These are phyloP conservation scores for Littorina saxatilis DNA, from an alignment of 1,140 invertebrate genomes.

Conservation along the genomic window DNA sequence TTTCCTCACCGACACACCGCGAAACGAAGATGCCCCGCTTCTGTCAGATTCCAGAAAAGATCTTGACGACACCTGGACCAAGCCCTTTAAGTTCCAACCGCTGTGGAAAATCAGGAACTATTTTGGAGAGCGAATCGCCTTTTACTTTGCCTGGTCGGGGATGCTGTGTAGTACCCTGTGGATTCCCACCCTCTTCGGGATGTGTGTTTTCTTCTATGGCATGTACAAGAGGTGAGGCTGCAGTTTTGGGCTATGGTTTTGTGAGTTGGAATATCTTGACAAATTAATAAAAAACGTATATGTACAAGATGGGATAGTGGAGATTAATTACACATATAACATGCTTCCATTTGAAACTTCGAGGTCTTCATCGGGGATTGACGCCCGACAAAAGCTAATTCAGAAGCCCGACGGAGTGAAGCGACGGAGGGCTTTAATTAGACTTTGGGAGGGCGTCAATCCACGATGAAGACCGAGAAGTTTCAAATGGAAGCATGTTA, in stretches of 20 bases:
- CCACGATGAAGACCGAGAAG: too few species aligned
- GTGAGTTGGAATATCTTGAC: background rate
- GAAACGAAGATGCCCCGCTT: background rate
- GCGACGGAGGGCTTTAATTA: too few species aligned
- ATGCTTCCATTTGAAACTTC: background rate
- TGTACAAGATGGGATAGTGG: background rate
- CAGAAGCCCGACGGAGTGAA: too few species aligned
- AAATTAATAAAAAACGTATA: background rate
- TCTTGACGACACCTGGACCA: slow-evolving; percentile 69
- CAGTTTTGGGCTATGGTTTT: slow-evolving; percentile 13
- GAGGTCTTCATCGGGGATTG: too few species aligned
- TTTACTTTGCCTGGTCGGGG: slow-evolving; percentile 77
- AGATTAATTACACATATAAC: background rate
- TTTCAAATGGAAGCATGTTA: too few species aligned
- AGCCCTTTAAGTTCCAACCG: slow-evolving; percentile 72
- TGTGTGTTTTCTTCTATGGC: slow-evolving; percentile 74
- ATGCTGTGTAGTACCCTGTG: slow-evolving; percentile 70
- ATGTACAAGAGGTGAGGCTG: slow-evolving; percentile 66
- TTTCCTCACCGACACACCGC: slow-evolving; percentile 18
- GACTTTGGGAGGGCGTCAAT: too few species aligned
- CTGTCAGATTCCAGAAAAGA: slow-evolving; percentile 58
- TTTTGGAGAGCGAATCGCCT: slow-evolving; percentile 76
- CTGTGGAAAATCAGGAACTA: slow-evolving; percentile 75
- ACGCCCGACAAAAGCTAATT: too few species aligned
- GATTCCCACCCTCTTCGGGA: slow-evolving; percentile 75